These are phyloP conservation scores for Cephalopterus ornatus DNA, from an alignment of 2,113 vertebrate species.

Conservation along the genomic window DNA sequence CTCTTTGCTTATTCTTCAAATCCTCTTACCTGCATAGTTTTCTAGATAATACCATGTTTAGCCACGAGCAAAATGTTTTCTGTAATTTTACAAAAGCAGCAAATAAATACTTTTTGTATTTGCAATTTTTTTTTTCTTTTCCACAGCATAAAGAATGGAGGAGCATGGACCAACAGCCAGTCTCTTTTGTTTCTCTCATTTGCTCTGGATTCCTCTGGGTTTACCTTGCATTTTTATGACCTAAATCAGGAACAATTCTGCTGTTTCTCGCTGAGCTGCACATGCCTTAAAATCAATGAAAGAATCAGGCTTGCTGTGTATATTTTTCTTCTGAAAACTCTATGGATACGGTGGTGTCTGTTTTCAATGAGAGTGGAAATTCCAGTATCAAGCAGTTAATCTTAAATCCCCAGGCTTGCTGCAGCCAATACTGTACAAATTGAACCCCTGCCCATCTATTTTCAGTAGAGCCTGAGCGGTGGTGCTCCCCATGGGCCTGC, in stretches of 20 bases:
- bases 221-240: not conserved
- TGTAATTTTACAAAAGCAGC: not conserved
- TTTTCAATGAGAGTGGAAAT: not conserved
- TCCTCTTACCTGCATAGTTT: not conserved
- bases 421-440: not conserved
- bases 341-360: not conserved
- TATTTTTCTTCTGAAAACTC: not conserved
- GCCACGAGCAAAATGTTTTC: not conserved
- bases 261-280: not conserved
- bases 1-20: not conserved
- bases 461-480: not conserved
- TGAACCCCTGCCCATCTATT: not conserved
- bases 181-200: not conserved
- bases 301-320: not conserved
- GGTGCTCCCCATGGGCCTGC: accelerated
- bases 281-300: not conserved
- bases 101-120: not conserved
- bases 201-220: not conserved
- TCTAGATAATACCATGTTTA: not conserved
- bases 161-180: not conserved
- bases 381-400: not conserved
- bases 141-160: not conserved
- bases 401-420: not conserved
- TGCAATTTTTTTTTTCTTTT: not conserved
- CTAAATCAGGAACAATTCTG: not conserved